Base-by-base conservation (phyloP, 2,888 invertebrate species). In the Silvanus unidentatus region DNA sequence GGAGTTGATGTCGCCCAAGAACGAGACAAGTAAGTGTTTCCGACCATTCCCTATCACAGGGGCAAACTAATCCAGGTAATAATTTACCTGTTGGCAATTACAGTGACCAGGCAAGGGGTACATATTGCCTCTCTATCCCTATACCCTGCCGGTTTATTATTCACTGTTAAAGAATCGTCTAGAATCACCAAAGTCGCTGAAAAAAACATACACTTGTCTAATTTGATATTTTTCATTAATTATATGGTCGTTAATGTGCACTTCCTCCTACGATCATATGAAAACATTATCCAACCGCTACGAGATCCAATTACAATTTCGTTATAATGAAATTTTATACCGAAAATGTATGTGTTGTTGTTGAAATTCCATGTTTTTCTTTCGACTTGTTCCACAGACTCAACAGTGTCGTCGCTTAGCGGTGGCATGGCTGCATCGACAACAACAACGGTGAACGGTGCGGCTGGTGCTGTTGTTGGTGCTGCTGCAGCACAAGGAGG, bases 101-200 rank as follows among this genome's bases (percentile, higher is more conserved):
- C 89, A 27, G 86, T 89, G 52, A 88, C 88, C 39, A 77, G 89
- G 54, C 89, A 89, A 68, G 77, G 89, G 62, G 77, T 81, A 50
- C 64, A 65, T 43, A 60, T 78, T 75, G 62, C 64, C n/a, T 66
- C 69, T 39, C 68, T 68, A 22, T 65, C 66, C 16, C 46, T 67
- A 42, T 66, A 64, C 15, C 66, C 66, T 35, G 54, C 64, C 32
- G 66, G 66, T 14, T 60, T 66, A 40, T 73, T 79, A 44, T 74
- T 78, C 34, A 64, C 69, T 11, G 59, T 65, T 61, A 79, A 79
- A 64, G 76, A 73, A 58, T 72, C 76, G 50, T 74, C 76, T 50
- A 72, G 78, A 49, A 66, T 78, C 59, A 75, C 78, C 52, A 78
- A 78, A 62, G 70, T 78, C 48, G 78, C 78, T 79, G 65, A n/a